Conservation (phyloP, 1,140 invertebrate genomes). For the Formica selysi region DNA sequence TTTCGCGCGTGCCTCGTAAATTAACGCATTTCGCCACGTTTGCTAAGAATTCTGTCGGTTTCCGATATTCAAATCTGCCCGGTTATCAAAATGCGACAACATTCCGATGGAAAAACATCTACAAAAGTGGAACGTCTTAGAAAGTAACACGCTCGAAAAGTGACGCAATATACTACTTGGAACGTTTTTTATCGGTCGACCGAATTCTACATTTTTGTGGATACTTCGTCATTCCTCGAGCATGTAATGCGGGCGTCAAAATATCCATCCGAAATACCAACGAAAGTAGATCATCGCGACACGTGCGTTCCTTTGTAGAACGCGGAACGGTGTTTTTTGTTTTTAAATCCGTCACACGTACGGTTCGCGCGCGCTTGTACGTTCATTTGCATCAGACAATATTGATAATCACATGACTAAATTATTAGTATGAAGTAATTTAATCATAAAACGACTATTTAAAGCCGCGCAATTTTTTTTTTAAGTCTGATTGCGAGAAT, state of each 20-base stretch:
- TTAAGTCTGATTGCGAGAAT: background rate
- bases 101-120: constrained; percentile 62
- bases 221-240: constrained; percentile 8
- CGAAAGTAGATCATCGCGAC: constrained; percentile 42
- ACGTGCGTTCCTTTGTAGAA: background rate
- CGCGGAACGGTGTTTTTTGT: background rate
- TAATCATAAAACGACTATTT: background rate
- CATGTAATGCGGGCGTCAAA: background rate
- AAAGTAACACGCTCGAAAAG: constrained; percentile 62
- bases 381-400: constrained; percentile 10
- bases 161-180: constrained; percentile 46
- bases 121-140: constrained; percentile 73
- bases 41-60: background rate
- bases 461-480: background rate
- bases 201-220: constrained; percentile 57
- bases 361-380: background rate
- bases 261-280: background rate
- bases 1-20: constrained; percentile 30
- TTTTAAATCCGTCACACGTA: constrained; percentile 33
- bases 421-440: background rate
- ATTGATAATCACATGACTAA: background rate
- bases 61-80: constrained; percentile 30
- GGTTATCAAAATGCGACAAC: constrained; percentile 54
- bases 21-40: background rate
- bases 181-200: constrained; percentile 2